Evolutionary conservation across 2,888 invertebrate genomes (phyloP).

Genomic region (Scaptomyza caliginosa): DNA sequence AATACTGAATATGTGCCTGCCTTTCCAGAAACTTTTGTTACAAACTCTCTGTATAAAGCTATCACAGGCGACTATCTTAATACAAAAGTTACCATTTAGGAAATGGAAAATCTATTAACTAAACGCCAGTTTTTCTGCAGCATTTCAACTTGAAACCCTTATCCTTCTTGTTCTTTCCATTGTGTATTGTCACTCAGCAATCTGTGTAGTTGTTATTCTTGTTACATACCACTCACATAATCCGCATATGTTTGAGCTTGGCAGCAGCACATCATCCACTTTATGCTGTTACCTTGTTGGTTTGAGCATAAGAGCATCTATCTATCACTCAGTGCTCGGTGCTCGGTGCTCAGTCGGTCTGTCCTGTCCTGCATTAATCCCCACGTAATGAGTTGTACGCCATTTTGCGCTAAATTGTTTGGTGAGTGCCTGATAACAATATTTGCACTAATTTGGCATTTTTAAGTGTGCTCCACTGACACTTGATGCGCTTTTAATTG

Average conservation of each 20-base stretch:
- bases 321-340: not conserved
- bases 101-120: not conserved
- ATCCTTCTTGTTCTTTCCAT: not conserved
- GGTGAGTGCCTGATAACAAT: constrained; percentile 82
- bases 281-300: constrained; percentile 3
- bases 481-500: constrained; percentile 84
- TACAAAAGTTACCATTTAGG: not conserved
- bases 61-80: not conserved
- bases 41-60: not conserved
- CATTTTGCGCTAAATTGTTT: constrained; percentile 83
- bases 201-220: not conserved
- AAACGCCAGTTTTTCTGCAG: not conserved
- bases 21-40: constrained; percentile 2
- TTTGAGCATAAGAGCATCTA: not conserved
- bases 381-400: constrained; percentile 82
- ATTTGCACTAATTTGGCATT: constrained; percentile 84
- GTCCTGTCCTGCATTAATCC: constrained; percentile 75
- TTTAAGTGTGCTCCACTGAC: constrained; percentile 83
- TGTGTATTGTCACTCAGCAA: not conserved
- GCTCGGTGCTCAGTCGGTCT: constrained; percentile 1
- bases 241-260: constrained; percentile 11
- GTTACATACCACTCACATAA: constrained; percentile 5
- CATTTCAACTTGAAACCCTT: not conserved
- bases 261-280: not conserved
- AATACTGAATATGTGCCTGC: not conserved